These are phyloP conservation scores for Chaenocephalus aceratus DNA, from an alignment of 2,113 vertebrate species.

Conservation along the genomic window DNA sequence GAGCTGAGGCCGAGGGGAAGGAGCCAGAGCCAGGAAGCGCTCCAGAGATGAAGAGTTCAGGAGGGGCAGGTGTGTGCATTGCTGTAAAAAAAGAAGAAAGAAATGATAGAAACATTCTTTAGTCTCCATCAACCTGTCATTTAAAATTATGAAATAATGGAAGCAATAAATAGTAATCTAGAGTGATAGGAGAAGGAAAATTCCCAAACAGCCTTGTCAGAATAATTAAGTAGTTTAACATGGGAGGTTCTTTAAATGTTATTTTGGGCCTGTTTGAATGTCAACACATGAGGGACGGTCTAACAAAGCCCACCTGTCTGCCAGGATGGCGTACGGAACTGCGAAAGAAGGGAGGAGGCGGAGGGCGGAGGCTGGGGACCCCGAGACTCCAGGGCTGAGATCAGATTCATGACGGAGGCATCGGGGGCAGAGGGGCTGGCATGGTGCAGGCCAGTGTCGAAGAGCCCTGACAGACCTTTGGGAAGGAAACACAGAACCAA, in stretches of 20 bases:
- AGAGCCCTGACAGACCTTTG: slow-evolving; percentile 92
- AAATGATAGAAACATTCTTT: slow-evolving; percentile 61
- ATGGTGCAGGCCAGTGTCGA: slow-evolving; percentile 94
- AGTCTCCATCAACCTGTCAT: slow-evolving; percentile 28
- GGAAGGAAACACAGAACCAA: slow-evolving; percentile 26
- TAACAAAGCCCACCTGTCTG: slow-evolving; percentile 87
- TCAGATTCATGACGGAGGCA: slow-evolving; percentile 96
- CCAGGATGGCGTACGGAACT: slow-evolving; percentile 96
- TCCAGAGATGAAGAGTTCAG: slow-evolving; percentile 95
- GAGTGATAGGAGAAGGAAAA: slow-evolving; percentile 1
- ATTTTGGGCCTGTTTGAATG: slow-evolving; percentile 71
- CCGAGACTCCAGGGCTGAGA: slow-evolving; percentile 94
- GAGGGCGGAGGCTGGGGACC: slow-evolving; percentile 94
- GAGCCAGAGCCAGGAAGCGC: slow-evolving; percentile 93
- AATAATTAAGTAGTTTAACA: slow-evolving; percentile 53
- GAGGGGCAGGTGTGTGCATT: slow-evolving; percentile 95
- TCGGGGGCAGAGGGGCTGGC: slow-evolving; percentile 90
- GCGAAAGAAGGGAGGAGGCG: slow-evolving; percentile 94
- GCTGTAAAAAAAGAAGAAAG: slow-evolving; percentile 81
- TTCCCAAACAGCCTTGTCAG: background rate
- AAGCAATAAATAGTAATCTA: background rate
- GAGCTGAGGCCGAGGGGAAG: slow-evolving; percentile 93
- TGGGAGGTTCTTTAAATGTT: slow-evolving; percentile 60
- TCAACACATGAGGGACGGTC: slow-evolving; percentile 61
- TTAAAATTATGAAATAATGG: background rate